Conservation (phyloP, 2,797 vertebrate species). For the Pantherophis vulpinus region DNA sequence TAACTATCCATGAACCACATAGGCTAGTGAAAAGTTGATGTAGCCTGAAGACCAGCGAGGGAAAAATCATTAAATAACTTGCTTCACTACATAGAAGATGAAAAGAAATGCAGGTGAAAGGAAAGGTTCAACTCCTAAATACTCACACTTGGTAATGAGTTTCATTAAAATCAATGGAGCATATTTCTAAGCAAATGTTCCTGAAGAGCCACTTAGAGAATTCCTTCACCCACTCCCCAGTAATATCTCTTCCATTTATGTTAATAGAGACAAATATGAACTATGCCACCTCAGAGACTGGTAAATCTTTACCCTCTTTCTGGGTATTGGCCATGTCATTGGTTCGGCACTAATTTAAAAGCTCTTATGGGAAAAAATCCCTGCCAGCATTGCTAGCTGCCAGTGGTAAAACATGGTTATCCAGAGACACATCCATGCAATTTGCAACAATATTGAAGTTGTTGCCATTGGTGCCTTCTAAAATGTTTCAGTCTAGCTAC, state of each 20-base stretch:
- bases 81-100: conserved; percentile 18
- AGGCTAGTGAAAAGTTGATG: conserved; percentile 37
- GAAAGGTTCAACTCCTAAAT: not conserved
- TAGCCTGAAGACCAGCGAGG: conserved; percentile 23
- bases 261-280: not conserved
- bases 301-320: not conserved
- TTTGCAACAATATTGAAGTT: not conserved
- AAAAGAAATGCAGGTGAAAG: not conserved
- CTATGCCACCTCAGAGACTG: not conserved
- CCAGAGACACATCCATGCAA: not conserved
- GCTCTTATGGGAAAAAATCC: not conserved
- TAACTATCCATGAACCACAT: conserved; percentile 20
- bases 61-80: conserved; percentile 39
- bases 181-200: not conserved
- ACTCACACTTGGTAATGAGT: not conserved
- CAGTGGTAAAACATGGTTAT: not conserved
- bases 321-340: not conserved
- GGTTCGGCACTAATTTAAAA: not conserved
- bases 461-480: not conserved
- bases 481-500: not conserved
- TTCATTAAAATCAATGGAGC: not conserved
- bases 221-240: not conserved
- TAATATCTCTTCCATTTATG: not conserved
- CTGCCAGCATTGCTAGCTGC: not conserved
- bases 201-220: not conserved